These are phyloP conservation scores for Agrenia bidenticulata DNA, from an alignment of 2,888 invertebrate species.

Conservation along the genomic window DNA sequence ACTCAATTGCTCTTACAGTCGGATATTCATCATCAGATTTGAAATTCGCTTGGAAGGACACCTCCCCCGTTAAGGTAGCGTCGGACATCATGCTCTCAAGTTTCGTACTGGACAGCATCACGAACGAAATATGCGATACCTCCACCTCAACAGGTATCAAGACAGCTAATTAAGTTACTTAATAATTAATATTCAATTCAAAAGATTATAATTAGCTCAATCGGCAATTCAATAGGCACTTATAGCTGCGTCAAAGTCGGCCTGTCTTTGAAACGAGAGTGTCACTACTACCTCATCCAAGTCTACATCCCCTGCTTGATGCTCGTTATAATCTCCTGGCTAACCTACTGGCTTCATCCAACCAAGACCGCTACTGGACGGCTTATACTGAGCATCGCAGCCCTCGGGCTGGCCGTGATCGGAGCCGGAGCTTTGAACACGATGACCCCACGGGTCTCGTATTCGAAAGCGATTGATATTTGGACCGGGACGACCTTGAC, in stretches of 20 bases:
- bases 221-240: too few species aligned
- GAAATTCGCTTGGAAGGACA: conserved; percentile 56
- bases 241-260: conserved; percentile 55
- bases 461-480: conserved; percentile 50
- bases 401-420: conserved; percentile 38
- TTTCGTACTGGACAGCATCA: conserved; percentile 54
- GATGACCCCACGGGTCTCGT: conserved; percentile 35
- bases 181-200: conserved; percentile 3
- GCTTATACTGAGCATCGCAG: conserved; percentile 43
- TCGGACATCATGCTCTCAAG: conserved; percentile 46
- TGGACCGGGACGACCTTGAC: conserved; percentile 51
- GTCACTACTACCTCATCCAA: conserved; percentile 59
- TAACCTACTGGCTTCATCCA: conserved; percentile 51
- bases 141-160: conserved; percentile 52
- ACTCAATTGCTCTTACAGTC: conserved; percentile 53
- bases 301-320: conserved; percentile 58
- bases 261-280: conserved; percentile 57
- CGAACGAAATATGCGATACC: conserved; percentile 55
- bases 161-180: neutral
- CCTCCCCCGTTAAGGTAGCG: conserved; percentile 54
- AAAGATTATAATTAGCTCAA: neutral
- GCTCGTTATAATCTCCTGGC: conserved; percentile 55
- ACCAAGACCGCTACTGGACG: conserved; percentile 43
- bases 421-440: conserved; percentile 40
- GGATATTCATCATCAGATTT: conserved; percentile 58